A percentile compares a stretch with the other conserved stretches of the same genome.
phyloP scores from a whole-genome alignment of 2,888 invertebrate genomes.

The Morpho achilles region DNA sequence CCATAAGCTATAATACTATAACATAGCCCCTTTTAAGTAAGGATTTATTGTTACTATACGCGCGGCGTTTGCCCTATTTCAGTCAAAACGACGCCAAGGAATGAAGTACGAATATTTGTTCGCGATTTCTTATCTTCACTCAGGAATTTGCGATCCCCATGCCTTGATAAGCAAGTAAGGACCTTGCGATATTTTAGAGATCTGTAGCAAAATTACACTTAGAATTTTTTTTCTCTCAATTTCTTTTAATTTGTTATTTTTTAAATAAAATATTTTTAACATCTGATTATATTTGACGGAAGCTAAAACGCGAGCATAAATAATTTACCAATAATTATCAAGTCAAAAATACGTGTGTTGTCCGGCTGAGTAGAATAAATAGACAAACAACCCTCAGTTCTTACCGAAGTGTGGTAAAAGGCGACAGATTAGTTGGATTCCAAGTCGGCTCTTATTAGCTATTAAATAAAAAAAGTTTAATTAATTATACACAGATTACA shows the following conservation, averaged over 20 bases:
- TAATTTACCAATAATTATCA: not conserved
- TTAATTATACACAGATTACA: constrained; percentile 14
- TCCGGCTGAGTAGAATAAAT: no score
- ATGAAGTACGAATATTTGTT: not conserved
- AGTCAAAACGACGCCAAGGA: constrained; percentile 3
- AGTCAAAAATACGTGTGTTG: not conserved
- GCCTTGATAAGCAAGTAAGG: constrained; percentile 3
- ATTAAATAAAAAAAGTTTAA: constrained; percentile 7
- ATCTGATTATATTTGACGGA: no score
- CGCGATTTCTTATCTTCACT: constrained; percentile 4
- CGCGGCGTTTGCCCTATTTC: constrained; percentile 2
- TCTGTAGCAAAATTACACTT: not conserved
- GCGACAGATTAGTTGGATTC: no score
- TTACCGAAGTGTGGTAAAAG: not conserved
- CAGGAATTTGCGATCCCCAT: constrained; percentile 5
- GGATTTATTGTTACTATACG: constrained; percentile 2
- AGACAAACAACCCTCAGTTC: no score
- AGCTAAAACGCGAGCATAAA: not conserved
- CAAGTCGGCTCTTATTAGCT: not conserved
- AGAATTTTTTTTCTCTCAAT: no score
- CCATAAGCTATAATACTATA: no score
- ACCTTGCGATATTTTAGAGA: not conserved
- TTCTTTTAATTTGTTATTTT: no score
- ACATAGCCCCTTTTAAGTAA: not conserved
- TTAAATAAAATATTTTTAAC: no score